Conservation (phyloP, 2,113 vertebrate genomes). For the Vanacampus margaritifer region DNA sequence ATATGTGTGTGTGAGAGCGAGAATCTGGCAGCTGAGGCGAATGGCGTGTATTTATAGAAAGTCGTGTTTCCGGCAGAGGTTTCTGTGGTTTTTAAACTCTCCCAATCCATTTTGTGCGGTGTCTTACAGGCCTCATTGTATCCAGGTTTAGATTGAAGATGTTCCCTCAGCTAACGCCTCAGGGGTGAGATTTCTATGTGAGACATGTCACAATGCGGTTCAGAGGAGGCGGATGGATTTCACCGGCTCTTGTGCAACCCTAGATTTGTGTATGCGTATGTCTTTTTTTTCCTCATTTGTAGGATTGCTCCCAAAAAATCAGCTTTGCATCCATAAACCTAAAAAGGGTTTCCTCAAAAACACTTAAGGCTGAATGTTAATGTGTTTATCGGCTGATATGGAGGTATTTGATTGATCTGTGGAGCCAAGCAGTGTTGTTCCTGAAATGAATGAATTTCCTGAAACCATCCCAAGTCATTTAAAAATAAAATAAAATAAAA, state of each 20-base stretch:
- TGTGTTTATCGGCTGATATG: constrained; percentile 26
- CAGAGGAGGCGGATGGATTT: constrained; percentile 68
- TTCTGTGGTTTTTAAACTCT: constrained; percentile 70
- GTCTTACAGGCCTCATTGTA: constrained; percentile 71
- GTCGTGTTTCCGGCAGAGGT: constrained; percentile 80
- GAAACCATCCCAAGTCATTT: constrained; percentile 28
- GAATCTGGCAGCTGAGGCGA: constrained; percentile 72
- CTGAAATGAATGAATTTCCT: constrained; percentile 22
- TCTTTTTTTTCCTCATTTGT: constrained; percentile 22
- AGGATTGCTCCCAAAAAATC: constrained; percentile 53
- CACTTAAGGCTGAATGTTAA: constrained; percentile 53
- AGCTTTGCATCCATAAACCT: constrained; percentile 46
- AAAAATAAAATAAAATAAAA: no score
- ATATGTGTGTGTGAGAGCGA: constrained; percentile 41
- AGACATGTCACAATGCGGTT: constrained; percentile 72
- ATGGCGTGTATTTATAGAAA: constrained; percentile 76
- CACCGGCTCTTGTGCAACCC: constrained; percentile 54
- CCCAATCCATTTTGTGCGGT: constrained; percentile 72
- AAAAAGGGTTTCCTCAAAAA: constrained; percentile 30
- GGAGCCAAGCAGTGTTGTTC: constrained; percentile 23
- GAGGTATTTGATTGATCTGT: constrained; percentile 31
- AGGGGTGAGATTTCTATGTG: constrained; percentile 70
- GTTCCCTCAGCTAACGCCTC: constrained; percentile 70
- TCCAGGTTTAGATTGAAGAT: constrained; percentile 70
- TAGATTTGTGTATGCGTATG: constrained; percentile 12